Evolutionary conservation across 1,140 invertebrate genomes (phyloP).

Genomic region (Halictus rubicundus): DNA sequence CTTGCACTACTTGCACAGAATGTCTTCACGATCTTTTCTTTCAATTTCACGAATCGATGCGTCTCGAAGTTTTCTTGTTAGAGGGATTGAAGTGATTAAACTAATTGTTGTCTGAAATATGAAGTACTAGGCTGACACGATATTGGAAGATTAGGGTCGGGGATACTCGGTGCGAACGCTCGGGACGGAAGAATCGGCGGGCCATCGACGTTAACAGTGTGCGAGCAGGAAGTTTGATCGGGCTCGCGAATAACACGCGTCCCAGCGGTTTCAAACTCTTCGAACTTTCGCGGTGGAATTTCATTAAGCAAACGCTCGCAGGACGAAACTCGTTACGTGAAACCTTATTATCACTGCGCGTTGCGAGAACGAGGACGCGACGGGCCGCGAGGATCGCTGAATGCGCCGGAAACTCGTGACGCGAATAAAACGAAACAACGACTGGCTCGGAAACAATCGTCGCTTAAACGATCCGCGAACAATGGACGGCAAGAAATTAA

Average conservation of each 20-base stretch:
- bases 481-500: slow-evolving; percentile 13
- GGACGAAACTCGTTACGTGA: slow-evolving; percentile 47
- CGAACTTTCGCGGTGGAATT: slow-evolving; percentile 37
- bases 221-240: slow-evolving; percentile 31
- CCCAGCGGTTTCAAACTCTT: slow-evolving; percentile 26
- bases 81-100: no score
- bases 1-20: no score
- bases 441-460: neutral
- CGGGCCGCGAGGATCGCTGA: slow-evolving; percentile 17
- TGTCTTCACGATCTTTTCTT: no score
- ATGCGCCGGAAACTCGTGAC: neutral
- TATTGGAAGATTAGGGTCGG: neutral
- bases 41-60: no score
- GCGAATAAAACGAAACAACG: neutral
- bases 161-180: neutral
- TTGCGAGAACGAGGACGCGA: slow-evolving; percentile 15
- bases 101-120: no score
- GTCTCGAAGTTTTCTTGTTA: no score
- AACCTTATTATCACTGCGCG: slow-evolving; percentile 39
- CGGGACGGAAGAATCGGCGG: slow-evolving; percentile 10
- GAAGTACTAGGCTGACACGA: no score
- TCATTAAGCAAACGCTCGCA: slow-evolving; percentile 44
- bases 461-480: neutral
- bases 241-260: slow-evolving; percentile 3
- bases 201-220: slow-evolving; percentile 17